phyloP scores from a whole-genome alignment of 1,140 invertebrate species.

The Trichogramma pretiosum region DNA sequence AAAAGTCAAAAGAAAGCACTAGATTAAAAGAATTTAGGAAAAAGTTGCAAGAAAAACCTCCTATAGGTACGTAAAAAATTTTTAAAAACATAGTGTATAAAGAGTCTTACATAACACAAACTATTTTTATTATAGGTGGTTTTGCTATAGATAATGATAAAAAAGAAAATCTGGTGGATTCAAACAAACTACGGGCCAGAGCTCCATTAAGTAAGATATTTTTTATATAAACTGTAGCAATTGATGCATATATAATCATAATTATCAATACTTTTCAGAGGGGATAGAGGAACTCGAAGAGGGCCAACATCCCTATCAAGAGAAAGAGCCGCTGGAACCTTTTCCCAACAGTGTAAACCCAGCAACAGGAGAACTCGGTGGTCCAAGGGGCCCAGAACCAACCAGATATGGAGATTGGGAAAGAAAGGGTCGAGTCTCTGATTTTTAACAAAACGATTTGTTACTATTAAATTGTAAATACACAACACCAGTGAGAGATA shows the following conservation, averaged over 20 bases:
- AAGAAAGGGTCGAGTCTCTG: constrained; percentile 90
- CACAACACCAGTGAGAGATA: too few species aligned
- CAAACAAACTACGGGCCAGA: constrained; percentile 1
- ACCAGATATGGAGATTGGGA: constrained; percentile 99
- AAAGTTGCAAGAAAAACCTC: constrained; percentile 38
- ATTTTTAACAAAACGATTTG: constrained; percentile 62
- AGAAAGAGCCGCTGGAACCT: constrained; percentile 75
- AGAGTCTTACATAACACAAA: too few species aligned
- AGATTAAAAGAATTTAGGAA: constrained; percentile 40
- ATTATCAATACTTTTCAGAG: constrained; percentile 34
- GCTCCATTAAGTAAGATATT: constrained; percentile 9
- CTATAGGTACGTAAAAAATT: constrained; percentile 31
- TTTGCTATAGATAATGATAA: background rate
- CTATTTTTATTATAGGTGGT: too few species aligned
- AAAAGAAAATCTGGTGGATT: background rate
- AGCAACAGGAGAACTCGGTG: constrained; percentile 85
- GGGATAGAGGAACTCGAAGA: constrained; percentile 59
- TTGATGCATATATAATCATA: too few species aligned
- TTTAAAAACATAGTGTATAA: too few species aligned
- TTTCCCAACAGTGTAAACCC: constrained; percentile 88
- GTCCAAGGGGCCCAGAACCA: constrained; percentile 93
- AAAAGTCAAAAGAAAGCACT: constrained; percentile 26
- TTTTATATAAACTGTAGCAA: background rate
- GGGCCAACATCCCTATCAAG: constrained; percentile 66
- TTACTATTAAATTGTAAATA: too few species aligned